Conservation (phyloP, 2,797 vertebrate genomes). For the Rousettus madagascariensis region DNA sequence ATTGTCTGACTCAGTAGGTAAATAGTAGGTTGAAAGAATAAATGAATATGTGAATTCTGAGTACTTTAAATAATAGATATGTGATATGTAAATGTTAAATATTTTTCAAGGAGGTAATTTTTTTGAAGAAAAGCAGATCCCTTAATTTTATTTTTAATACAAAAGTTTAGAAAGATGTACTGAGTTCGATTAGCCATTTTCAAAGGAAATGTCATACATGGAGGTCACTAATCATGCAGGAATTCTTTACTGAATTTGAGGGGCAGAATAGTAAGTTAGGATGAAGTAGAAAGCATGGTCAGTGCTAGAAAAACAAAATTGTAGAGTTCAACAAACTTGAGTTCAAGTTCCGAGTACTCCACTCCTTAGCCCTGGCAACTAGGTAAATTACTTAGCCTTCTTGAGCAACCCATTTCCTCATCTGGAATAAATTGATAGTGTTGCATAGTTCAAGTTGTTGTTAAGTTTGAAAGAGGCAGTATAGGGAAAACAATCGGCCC, state of each 20-base stretch:
- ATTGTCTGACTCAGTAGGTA: background rate
- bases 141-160: slow-evolving; percentile 6
- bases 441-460: background rate
- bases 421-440: background rate
- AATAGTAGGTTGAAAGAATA: slow-evolving; percentile 30
- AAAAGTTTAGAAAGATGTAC: slow-evolving; percentile 5
- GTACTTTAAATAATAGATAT: background rate
- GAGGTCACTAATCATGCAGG: background rate
- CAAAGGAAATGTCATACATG: background rate
- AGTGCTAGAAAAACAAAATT: background rate
- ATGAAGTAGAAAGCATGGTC: background rate
- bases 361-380: background rate
- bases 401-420: background rate
- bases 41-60: slow-evolving; percentile 30
- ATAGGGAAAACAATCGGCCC: background rate
- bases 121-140: background rate
- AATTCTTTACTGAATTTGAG: background rate
- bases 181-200: background rate
- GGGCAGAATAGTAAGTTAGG: slow-evolving; percentile 22
- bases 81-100: background rate
- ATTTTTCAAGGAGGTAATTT: slow-evolving; percentile 23
- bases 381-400: background rate
- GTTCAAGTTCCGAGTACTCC: background rate
- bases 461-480: background rate
- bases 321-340: background rate